A percentile compares a stretch with the other conserved stretches of the same genome.
Evolutionary conservation across 2,113 vertebrate genomes (phyloP).

Genomic region (Cyprinodon variegatus): DNA sequence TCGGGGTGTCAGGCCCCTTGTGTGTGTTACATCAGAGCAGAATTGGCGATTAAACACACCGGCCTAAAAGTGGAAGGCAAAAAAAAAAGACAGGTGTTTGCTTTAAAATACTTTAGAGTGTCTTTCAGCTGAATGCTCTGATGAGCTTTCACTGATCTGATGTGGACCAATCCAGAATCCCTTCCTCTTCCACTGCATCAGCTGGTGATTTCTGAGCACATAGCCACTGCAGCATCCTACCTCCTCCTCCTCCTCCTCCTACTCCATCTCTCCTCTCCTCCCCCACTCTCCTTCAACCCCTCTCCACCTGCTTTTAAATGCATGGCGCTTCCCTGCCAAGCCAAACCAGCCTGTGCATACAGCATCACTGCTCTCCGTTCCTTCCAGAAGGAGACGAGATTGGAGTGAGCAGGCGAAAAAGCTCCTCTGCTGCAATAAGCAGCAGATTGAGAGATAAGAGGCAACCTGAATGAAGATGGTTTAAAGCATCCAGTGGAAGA

Average conservation of each 20-base stretch:
- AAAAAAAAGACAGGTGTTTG: constrained; percentile 17
- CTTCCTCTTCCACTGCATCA: constrained; percentile 82
- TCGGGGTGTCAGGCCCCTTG: constrained; percentile 26
- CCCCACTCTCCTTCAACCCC: constrained; percentile 66
- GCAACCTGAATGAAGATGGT: constrained; percentile 47
- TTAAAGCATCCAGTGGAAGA: constrained; percentile 24
- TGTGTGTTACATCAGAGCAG: constrained; percentile 23
- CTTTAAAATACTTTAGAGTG: constrained; percentile 13
- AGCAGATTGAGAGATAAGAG: constrained; percentile 51
- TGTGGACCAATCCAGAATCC: constrained; percentile 56
- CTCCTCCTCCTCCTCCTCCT: constrained; percentile 62
- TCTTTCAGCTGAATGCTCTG: constrained; percentile 51
- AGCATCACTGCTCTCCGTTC: constrained; percentile 56
- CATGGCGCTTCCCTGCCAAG: constrained; percentile 67
- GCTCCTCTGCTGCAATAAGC: constrained; percentile 35
- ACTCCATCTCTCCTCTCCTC: constrained; percentile 49
- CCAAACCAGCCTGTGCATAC: constrained; percentile 65
- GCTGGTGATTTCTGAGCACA: constrained; percentile 85
- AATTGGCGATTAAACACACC: constrained; percentile 1
- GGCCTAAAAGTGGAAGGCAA: background rate
- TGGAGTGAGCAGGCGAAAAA: constrained; percentile 41
- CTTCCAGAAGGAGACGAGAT: constrained; percentile 46
- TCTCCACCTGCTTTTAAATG: constrained; percentile 82
- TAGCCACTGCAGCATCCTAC: constrained; percentile 85
- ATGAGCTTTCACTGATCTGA: constrained; percentile 52